Evolutionary conservation across 2,888 invertebrate genomes (phyloP).

Genomic region (Caenorhabditis parvicauda): DNA sequence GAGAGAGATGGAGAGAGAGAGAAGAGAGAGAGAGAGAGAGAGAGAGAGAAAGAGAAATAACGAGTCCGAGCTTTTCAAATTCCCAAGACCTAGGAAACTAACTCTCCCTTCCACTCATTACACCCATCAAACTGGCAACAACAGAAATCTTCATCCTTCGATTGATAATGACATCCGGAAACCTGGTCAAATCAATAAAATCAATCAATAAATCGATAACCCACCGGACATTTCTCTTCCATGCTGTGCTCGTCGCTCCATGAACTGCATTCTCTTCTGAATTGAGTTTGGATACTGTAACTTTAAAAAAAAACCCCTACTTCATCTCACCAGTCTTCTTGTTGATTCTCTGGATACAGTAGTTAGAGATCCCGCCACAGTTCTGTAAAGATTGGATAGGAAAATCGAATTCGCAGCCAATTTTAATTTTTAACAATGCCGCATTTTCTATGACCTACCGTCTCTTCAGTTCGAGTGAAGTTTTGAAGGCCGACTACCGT

Average conservation of each 20-base stretch:
- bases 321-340: constrained; percentile 29
- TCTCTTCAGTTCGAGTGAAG: constrained; percentile 24
- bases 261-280: constrained; percentile 33
- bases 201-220: background rate
- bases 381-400: constrained; percentile 14
- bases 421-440: background rate
- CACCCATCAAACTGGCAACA: constrained; percentile 43
- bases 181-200: constrained; percentile 19
- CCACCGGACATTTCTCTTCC: constrained; percentile 41
- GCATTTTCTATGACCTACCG: constrained; percentile 9
- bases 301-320: constrained; percentile 7
- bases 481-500: constrained; percentile 26
- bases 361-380: constrained; percentile 38
- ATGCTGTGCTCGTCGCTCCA: constrained; percentile 41
- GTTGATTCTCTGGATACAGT: constrained; percentile 37
- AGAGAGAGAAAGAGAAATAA: background rate
- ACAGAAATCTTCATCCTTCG: constrained; percentile 27
- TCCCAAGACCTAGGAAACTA: background rate
- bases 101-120: constrained; percentile 44
- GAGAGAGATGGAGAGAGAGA: background rate
- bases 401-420: background rate
- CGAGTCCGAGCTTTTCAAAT: background rate
- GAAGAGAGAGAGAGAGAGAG: background rate
- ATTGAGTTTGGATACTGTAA: constrained; percentile 7
- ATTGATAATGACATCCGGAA: constrained; percentile 38